Percentiles rank a stretch among this genome's conserved stretches.
phyloP scores from a whole-genome alignment of 2,888 invertebrate species.

The Sinelater perroti region DNA sequence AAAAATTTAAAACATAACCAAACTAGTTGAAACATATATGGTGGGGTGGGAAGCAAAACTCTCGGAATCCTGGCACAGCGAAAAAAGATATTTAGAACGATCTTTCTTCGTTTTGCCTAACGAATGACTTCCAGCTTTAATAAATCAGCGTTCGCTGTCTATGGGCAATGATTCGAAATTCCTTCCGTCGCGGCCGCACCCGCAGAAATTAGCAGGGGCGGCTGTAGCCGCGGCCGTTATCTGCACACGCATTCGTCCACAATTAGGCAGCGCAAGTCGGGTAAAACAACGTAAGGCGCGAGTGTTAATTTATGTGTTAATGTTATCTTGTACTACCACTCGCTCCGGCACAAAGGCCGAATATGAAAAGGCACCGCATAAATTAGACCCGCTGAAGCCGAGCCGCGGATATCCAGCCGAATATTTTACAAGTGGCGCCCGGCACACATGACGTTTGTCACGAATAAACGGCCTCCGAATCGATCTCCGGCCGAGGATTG shows the following conservation, averaged over 20 bases:
- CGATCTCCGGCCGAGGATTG: slow-evolving; percentile 13
- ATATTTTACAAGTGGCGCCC: slow-evolving; percentile 15
- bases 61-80: no score
- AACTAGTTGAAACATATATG: no score
- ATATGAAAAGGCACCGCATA: slow-evolving; percentile 14
- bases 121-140: no score
- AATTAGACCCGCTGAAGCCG: slow-evolving; percentile 13
- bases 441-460: slow-evolving; percentile 8
- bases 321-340: slow-evolving; percentile 35
- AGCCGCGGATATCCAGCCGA: slow-evolving; percentile 11
- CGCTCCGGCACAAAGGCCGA: slow-evolving; percentile 21
- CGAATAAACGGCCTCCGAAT: slow-evolving; percentile 18
- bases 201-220: no score
- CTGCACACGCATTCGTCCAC: slow-evolving; percentile 21
- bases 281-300: slow-evolving; percentile 27
- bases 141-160: no score
- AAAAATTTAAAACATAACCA: no score
- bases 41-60: no score
- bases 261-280: slow-evolving; percentile 15
- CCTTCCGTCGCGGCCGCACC: no score
- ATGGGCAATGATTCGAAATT: no score
- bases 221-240: slow-evolving; percentile 22
- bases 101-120: no score
- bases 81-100: no score
- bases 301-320: slow-evolving; percentile 34